Conservation (phyloP, 2,888 invertebrate species). For the Epicampocera succincta region DNA sequence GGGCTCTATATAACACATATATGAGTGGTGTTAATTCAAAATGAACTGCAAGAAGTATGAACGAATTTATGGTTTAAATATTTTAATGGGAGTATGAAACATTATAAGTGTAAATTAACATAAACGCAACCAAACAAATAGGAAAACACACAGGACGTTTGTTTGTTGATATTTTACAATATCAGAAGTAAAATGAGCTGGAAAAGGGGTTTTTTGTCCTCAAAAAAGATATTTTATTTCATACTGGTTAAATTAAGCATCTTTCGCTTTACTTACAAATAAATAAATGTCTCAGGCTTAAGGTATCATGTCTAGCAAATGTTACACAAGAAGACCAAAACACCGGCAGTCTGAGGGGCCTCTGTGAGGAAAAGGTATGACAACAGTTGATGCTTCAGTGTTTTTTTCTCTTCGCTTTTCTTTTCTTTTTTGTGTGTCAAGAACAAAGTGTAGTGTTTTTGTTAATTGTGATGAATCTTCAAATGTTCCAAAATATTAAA, state of each 20-base stretch:
- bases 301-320: constrained; percentile 59
- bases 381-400: constrained; percentile 47
- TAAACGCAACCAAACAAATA: constrained; percentile 17
- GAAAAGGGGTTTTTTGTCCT: constrained; percentile 43
- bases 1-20: constrained; percentile 12
- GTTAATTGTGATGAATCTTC: constrained; percentile 47
- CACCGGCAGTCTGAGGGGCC: background rate
- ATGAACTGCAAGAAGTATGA: too few species aligned
- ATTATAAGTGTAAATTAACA: constrained; percentile 67
- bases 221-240: constrained; percentile 61
- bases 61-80: too few species aligned
- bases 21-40: constrained; percentile 46
- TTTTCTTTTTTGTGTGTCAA: constrained; percentile 15
- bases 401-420: too few species aligned
- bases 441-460: constrained; percentile 14
- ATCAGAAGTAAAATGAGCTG: constrained; percentile 13
- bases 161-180: background rate
- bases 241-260: constrained; percentile 61
- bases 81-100: constrained; percentile 40
- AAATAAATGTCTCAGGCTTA: constrained; percentile 63
- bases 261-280: constrained; percentile 41
- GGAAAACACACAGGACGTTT: constrained; percentile 3
- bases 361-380: constrained; percentile 49
- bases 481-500: constrained; percentile 36
- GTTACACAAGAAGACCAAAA: constrained; percentile 35